phyloP scores from a whole-genome alignment of 2,888 invertebrate genomes.

The Xylophagus ater region DNA sequence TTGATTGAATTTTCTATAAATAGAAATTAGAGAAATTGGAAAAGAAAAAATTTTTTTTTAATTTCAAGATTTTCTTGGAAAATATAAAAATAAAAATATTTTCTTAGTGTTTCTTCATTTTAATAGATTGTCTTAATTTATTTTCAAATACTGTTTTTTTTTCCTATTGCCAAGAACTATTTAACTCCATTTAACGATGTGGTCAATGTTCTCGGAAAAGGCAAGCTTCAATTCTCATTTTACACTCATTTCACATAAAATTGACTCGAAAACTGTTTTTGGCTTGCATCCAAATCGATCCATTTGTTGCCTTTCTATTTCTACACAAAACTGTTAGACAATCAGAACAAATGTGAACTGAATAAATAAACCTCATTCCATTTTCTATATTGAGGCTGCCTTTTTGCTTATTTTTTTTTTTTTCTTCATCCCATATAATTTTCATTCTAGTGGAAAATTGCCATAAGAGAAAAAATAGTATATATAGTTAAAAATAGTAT shows the following conservation, averaged over 20 bases:
- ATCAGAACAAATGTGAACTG: constrained; percentile 2
- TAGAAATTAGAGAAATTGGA: too few relatives aligned
- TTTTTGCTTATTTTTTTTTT: too few relatives aligned
- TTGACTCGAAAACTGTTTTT: background rate
- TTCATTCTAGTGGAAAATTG: too few relatives aligned
- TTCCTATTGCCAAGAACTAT: constrained; percentile 9
- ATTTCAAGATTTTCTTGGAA: constrained; percentile 4
- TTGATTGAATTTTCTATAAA: too few relatives aligned
- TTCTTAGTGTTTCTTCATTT: background rate
- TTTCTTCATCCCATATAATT: too few relatives aligned
- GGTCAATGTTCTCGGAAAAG: constrained; percentile 14
- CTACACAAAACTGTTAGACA: background rate
- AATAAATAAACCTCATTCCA: too few relatives aligned
- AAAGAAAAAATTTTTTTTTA: constrained; percentile 7
- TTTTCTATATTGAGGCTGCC: too few relatives aligned
- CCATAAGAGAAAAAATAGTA: too few relatives aligned
- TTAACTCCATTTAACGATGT: constrained; percentile 15
- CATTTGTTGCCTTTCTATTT: constrained; percentile 1
- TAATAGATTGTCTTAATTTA: too few relatives aligned
- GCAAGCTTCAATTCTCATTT: constrained; percentile 12
- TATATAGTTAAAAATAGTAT: too few relatives aligned
- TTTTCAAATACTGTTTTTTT: background rate
- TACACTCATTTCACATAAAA: constrained; percentile 12
- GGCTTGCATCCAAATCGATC: constrained; percentile 2
- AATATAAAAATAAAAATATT: too few relatives aligned